A percentile compares a stretch with the other conserved stretches of the same genome.
Conservation (phyloP, 2,113 vertebrate genomes). For the Physeter macrocephalus region DNA sequence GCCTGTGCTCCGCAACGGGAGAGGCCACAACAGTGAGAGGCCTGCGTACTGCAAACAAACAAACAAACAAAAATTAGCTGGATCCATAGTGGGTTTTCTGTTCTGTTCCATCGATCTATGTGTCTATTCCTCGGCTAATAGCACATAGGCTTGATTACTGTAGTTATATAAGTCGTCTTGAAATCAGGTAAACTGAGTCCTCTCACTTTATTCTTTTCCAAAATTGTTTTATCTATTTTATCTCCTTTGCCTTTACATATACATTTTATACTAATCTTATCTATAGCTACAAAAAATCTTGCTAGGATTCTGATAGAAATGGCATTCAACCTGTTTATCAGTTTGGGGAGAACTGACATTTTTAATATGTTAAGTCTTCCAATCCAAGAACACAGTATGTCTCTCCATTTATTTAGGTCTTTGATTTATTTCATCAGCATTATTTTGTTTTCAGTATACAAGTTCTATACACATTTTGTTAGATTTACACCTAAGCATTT, state of each 20-base stretch:
- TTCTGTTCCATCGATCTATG: neutral
- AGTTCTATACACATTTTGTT: neutral
- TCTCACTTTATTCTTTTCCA: neutral
- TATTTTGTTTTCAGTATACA: neutral
- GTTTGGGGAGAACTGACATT: neutral
- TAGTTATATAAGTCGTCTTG: neutral
- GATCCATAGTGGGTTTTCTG: neutral
- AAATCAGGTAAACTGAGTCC: neutral
- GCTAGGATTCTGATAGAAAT: neutral
- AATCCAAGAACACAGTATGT: neutral
- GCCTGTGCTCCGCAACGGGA: too few relatives aligned
- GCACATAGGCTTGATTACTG: neutral
- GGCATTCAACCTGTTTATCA: neutral
- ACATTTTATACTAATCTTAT: neutral
- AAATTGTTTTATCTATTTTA: neutral
- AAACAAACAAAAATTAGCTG: neutral
- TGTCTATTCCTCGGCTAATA: neutral
- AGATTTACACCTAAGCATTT: neutral
- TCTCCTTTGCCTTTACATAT: neutral
- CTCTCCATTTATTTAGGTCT: neutral
- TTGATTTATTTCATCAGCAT: neutral
- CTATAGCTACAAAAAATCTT: neutral
- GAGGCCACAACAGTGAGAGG: too few relatives aligned
- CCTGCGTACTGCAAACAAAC: too few relatives aligned
- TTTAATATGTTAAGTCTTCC: neutral